Percentiles rank a stretch among this genome's conserved stretches.
phyloP scores from a whole-genome alignment of 2,113 vertebrate genomes.

The Athene cunicularia region DNA sequence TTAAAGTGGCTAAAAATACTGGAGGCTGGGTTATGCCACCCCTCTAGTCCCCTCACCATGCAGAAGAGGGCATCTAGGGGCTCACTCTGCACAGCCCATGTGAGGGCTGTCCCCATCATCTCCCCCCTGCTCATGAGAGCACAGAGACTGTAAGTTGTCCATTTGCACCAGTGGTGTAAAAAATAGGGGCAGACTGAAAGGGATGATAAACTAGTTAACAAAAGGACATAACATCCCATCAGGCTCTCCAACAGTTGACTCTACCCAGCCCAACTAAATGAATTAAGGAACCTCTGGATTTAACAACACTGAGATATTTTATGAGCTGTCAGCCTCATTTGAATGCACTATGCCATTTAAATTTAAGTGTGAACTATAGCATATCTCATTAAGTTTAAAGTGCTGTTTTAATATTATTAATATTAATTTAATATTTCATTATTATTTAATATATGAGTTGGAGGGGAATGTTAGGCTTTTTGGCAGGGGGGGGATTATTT shows the following conservation, averaged over 20 bases:
- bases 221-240: not conserved
- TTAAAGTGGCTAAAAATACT: not conserved
- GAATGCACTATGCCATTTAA: not conserved
- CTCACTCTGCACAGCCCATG: accelerated
- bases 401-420: not conserved
- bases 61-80: accelerated
- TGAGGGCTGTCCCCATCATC: not conserved
- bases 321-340: not conserved
- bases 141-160: not conserved
- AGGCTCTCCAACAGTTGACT: not conserved
- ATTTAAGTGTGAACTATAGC: not conserved
- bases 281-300: not conserved
- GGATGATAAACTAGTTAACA: not conserved
- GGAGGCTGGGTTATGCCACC: not conserved
- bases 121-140: not conserved
- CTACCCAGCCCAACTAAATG: not conserved
- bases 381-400: not conserved
- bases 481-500: not conserved
- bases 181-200: not conserved
- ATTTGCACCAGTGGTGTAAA: not conserved
- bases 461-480: not conserved
- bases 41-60: not conserved
- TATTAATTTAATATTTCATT: no score
- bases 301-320: not conserved
- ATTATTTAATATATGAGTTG: no score